Conservation (phyloP, 2,113 vertebrate genomes). For the Brachionichthys hirsutus region DNA sequence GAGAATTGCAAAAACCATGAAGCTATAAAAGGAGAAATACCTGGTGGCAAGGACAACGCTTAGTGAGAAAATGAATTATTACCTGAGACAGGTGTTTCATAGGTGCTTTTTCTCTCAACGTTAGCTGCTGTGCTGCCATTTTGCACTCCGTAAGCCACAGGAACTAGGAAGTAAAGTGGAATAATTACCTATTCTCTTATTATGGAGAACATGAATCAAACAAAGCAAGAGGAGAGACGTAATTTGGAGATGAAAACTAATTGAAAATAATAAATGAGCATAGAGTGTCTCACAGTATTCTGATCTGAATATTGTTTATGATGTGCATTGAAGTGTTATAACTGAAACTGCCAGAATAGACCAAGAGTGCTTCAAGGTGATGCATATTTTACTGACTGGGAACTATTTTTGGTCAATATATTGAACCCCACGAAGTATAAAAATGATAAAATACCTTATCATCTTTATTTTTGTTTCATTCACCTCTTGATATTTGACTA, state of each 20-base stretch:
- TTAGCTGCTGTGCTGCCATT: conserved; percentile 51
- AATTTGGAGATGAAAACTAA: conserved; percentile 30
- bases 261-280: conserved; percentile 13
- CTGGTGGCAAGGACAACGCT: conserved; percentile 10
- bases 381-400: no score
- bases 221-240: conserved; percentile 33
- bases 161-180: conserved; percentile 44
- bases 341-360: not conserved
- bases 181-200: conserved; percentile 63
- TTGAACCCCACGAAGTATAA: no score
- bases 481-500: no score
- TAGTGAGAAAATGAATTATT: conserved; percentile 55
- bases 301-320: conserved; percentile 1
- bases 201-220: conserved; percentile 41
- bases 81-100: conserved; percentile 67
- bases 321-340: not conserved
- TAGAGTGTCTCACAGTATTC: not conserved
- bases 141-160: conserved; percentile 55
- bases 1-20: conserved; percentile 4
- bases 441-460: no score
- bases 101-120: conserved; percentile 15
- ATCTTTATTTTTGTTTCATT: no score
- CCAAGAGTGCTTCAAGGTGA: no score
- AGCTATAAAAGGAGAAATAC: conserved; percentile 26
- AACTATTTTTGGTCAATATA: no score